A percentile compares a stretch with the other conserved stretches of the same genome.
Conservation (phyloP, 1,140 invertebrate genomes). For the Geopemphigus sp. region DNA sequence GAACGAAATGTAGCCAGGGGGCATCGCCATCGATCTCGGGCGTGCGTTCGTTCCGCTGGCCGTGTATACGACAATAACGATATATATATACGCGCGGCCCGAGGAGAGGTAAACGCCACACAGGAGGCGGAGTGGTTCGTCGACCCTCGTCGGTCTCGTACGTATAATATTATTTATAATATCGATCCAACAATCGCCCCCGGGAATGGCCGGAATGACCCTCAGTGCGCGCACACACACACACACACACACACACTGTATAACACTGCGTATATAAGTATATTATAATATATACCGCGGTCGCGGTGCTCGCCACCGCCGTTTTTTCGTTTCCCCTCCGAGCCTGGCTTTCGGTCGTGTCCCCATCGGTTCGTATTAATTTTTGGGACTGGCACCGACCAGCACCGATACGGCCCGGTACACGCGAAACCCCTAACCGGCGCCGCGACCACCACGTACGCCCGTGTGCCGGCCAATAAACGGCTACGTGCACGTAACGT, state of each 20-base stretch:
- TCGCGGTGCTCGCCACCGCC: conserved; percentile 13
- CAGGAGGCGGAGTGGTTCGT: not conserved
- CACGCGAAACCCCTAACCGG: conserved; percentile 22
- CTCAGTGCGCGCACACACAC: not conserved
- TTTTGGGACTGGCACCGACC: conserved; percentile 43
- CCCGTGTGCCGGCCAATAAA: too few species aligned
- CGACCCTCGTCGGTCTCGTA: not conserved
- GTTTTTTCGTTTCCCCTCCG: conserved; percentile 18
- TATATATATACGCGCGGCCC: too few species aligned
- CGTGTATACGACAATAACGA: too few species aligned
- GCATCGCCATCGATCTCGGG: too few species aligned
- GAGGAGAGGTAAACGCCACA: too few species aligned
- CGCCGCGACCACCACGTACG: too few species aligned
- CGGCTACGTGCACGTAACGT: not conserved
- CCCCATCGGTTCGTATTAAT: not conserved
- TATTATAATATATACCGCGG: not conserved
- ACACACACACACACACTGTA: too few species aligned
- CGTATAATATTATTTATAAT: not conserved
- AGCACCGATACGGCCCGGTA: conserved; percentile 37
- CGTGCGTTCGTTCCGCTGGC: too few species aligned
- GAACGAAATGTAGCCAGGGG: too few species aligned
- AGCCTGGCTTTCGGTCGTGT: too few species aligned
- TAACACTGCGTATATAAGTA: too few species aligned
- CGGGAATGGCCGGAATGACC: conserved; percentile 33
- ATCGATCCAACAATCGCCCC: conserved; percentile 48